Base-by-base conservation (phyloP, 2,888 invertebrate species). In the Eremobia ochroleuca region DNA sequence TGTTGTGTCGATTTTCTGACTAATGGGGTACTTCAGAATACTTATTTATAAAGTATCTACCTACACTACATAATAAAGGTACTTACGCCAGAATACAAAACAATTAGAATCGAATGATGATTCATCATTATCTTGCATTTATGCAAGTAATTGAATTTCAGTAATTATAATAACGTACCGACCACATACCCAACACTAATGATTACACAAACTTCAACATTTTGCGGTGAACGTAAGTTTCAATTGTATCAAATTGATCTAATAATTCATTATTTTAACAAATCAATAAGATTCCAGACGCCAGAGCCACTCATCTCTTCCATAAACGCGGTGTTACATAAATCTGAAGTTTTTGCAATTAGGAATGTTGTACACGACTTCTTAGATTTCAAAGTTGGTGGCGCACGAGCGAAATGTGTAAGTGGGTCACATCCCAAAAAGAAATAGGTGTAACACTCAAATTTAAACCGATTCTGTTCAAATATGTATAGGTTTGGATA, bases 401-500 rank as follows among this genome's bases (percentile, higher is more conserved):
- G 73, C 73, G 69, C 77, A 81, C 75, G 40, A 78, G 68, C 58
- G 71, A 87, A 83, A 79, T 77, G 78, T 76, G 84, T 88, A 85
- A 89, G 76, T 86, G 77, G 88, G 87, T 88, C 87, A 87, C 84
- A 85, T 81, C 55, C 69, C 61, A 74, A 84, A 88, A 87, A 86
- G 81, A 85, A 86, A 84, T 77, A 77, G 70, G 69, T 68, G 79
- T 82, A 72, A 86, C 79, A 85, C 83, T 87, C 87, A 85, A 90
- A 89, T 90, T 89, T 83, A 82, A 82, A 87, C 88, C 83, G 90
- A 89, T 88, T 89, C 86, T 77, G 83, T 90, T 91, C 90, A 90
- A 92, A 91, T 91, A 91, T 90, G 84, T 89, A 90, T 85, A 82
- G 81, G 84, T 74, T 81, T 77, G 71, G 82, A 81, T 79, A 85